A percentile compares a stretch with the other conserved stretches of the same genome.
phyloP scores from a whole-genome alignment of 2,797 vertebrate genomes.

The Argya squamiceps region DNA sequence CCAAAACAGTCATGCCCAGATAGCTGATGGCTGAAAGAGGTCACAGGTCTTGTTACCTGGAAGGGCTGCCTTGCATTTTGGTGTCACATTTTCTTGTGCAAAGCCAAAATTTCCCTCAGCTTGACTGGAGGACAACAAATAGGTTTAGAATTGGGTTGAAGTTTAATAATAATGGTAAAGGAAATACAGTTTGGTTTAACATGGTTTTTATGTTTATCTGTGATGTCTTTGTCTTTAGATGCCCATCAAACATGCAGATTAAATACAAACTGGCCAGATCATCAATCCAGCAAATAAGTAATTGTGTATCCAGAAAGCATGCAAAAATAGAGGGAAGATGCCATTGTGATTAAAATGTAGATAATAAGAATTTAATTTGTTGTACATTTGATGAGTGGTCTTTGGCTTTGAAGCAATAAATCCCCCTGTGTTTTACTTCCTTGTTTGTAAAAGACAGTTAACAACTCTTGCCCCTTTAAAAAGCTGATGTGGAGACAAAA shows the following conservation, averaged over 20 bases:
- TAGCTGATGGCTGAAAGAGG: background rate
- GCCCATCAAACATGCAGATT: background rate
- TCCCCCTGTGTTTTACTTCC: background rate
- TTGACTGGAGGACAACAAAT: background rate
- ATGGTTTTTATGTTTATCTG: background rate
- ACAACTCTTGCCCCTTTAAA: background rate
- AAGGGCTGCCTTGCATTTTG: background rate
- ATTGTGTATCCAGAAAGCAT: background rate
- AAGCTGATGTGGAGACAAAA: conserved; percentile 3
- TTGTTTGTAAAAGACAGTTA: background rate
- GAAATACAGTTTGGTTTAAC: background rate
- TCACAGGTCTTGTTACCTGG: background rate
- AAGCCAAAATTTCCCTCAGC: background rate
- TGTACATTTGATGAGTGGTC: background rate
- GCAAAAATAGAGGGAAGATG: background rate
- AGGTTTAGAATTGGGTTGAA: background rate
- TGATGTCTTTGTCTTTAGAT: background rate
- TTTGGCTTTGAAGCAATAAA: background rate
- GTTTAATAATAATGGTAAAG: background rate
- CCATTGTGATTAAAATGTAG: background rate
- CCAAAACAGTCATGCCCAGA: background rate
- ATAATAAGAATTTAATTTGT: background rate
- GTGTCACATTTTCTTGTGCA: background rate
- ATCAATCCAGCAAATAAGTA: background rate
- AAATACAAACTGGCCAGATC: background rate